phyloP scores from a whole-genome alignment of 2,113 vertebrate genomes.

The Glaucomys volans region DNA sequence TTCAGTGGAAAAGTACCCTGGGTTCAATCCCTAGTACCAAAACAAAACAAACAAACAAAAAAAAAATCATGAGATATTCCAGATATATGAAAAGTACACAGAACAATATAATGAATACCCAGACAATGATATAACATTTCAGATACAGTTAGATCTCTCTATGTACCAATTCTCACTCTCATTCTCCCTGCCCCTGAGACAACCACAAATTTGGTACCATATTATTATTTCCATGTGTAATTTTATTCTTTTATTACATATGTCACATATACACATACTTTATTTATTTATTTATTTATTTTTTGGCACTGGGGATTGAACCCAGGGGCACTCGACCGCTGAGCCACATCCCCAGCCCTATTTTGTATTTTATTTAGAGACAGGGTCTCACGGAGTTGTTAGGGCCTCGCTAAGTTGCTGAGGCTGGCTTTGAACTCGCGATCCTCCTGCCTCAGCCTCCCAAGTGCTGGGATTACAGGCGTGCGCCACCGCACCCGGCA shows the following conservation, averaged over 20 bases:
- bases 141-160: background rate
- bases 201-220: background rate
- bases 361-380: too few relatives aligned
- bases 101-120: background rate
- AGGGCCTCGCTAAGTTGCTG: too few relatives aligned
- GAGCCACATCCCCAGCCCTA: too few relatives aligned
- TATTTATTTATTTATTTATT: too few relatives aligned
- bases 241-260: conserved; percentile 31
- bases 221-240: conserved; percentile 15
- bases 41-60: background rate
- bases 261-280: background rate
- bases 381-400: too few relatives aligned
- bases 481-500: too few relatives aligned
- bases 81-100: background rate
- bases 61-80: background rate
- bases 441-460: too few relatives aligned
- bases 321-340: too few relatives aligned
- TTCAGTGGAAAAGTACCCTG: background rate
- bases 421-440: too few relatives aligned
- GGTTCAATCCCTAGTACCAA: background rate
- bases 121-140: conserved; percentile 35
- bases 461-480: too few relatives aligned
- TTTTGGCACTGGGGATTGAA: too few relatives aligned
- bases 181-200: conserved; percentile 1
- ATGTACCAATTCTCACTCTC: background rate